Evolutionary conservation across 2,797 vertebrate species (phyloP).

Genomic region (Pangasius larnaudii): DNA sequence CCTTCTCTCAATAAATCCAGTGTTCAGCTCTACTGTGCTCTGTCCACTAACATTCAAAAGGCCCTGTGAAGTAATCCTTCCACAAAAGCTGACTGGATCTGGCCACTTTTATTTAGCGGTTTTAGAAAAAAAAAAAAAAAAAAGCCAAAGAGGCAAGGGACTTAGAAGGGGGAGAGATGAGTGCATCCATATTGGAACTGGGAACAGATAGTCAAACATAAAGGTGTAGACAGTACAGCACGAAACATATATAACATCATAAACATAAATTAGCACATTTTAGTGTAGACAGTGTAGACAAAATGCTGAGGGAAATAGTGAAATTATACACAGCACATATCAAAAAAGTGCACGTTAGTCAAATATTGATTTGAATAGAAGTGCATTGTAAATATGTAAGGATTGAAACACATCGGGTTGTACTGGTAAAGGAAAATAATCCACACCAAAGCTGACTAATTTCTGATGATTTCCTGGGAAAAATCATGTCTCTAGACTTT

Average conservation of each 20-base stretch:
- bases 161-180: background rate
- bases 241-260: too few species aligned
- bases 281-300: background rate
- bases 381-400: too few species aligned
- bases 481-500: background rate
- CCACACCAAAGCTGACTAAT: too few species aligned
- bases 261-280: background rate
- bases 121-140: background rate
- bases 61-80: slow-evolving; percentile 53
- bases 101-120: slow-evolving; percentile 49
- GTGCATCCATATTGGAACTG: background rate
- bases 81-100: slow-evolving; percentile 53
- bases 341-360: too few species aligned
- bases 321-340: background rate
- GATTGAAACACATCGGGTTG: too few species aligned
- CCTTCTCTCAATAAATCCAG: slow-evolving; percentile 38
- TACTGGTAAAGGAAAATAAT: too few species aligned
- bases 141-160: slow-evolving; percentile 17
- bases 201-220: background rate
- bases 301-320: background rate
- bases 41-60: slow-evolving; percentile 25
- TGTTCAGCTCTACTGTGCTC: background rate
- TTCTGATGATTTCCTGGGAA: background rate
- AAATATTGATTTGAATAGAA: too few species aligned
- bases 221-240: background rate